Percentiles rank a stretch among this genome's conserved stretches.
These are phyloP conservation scores for Formica selysi DNA, from an alignment of 1,140 invertebrate species.

Conservation along the genomic window DNA sequence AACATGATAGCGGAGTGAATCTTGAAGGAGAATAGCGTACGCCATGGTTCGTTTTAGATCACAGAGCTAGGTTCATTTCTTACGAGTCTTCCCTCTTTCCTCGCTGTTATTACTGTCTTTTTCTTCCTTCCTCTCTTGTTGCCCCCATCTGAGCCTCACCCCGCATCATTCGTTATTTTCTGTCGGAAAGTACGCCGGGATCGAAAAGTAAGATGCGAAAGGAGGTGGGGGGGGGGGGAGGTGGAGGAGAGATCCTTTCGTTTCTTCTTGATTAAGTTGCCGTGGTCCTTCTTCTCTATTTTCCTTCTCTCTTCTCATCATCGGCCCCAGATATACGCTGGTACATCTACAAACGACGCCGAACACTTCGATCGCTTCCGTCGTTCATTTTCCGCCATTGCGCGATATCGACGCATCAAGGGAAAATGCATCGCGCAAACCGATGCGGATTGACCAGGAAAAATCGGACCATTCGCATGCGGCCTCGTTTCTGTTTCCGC, in stretches of 20 bases:
- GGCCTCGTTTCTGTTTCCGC: not conserved
- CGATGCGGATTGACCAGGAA: slow-evolving; percentile 15
- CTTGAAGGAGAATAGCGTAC: slow-evolving; percentile 1
- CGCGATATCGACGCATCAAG: slow-evolving; percentile 16
- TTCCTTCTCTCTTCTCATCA: slow-evolving; percentile 45
- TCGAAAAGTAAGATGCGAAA: slow-evolving; percentile 13
- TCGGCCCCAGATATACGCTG: slow-evolving; percentile 36
- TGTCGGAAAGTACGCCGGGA: slow-evolving; percentile 26
- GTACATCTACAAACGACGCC: slow-evolving; percentile 21
- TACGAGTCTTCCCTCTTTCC: not conserved
- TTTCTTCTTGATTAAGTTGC: slow-evolving; percentile 66
- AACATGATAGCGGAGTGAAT: slow-evolving; percentile 14
- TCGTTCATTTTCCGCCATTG: slow-evolving; percentile 33
- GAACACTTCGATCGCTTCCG: slow-evolving; percentile 4
- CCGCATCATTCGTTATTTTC: slow-evolving; percentile 64
- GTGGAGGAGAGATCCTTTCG: slow-evolving; percentile 31
- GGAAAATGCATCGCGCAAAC: slow-evolving; percentile 17
- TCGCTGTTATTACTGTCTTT: slow-evolving; percentile 1
- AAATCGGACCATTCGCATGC: slow-evolving; percentile 17
- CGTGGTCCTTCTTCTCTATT: slow-evolving; percentile 15
- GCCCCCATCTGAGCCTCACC: slow-evolving; percentile 11
- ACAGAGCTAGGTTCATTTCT: slow-evolving; percentile 38
- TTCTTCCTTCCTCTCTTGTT: slow-evolving; percentile 32
- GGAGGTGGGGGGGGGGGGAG: too few relatives aligned
- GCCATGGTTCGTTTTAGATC: slow-evolving; percentile 48